A percentile compares a stretch with the other conserved stretches of the same genome.
These are phyloP conservation scores for Pipa parva DNA, from an alignment of 2,113 vertebrate genomes.

Conservation along the genomic window DNA sequence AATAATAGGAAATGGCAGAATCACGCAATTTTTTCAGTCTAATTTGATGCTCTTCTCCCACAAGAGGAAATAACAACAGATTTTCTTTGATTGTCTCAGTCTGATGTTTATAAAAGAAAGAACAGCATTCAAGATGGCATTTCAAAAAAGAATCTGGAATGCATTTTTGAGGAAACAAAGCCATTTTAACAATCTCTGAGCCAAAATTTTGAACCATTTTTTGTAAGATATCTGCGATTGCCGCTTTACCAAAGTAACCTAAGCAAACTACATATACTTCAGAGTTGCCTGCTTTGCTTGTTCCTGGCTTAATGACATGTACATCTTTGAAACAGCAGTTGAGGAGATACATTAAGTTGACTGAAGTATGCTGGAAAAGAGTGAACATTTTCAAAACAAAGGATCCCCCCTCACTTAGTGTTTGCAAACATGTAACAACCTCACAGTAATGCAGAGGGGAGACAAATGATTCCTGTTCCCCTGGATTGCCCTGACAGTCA, in stretches of 20 bases:
- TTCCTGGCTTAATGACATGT: conserved; percentile 87
- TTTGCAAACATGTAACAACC: conserved; percentile 74
- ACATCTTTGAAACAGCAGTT: conserved; percentile 82
- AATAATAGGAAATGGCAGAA: conserved; percentile 70
- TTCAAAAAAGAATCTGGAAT: conserved; percentile 79
- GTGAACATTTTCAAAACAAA: conserved; percentile 97
- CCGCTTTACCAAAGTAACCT: conserved; percentile 66
- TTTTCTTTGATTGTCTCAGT: conserved; percentile 86
- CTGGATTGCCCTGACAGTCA: conserved; percentile 92
- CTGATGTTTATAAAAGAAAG: conserved; percentile 78
- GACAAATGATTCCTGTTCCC: conserved; percentile 89
- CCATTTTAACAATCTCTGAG: conserved; percentile 59
- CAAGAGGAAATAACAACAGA: conserved; percentile 69
- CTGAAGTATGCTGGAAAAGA: conserved; percentile 84
- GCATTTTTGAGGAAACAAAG: conserved; percentile 68
- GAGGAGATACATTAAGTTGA: conserved; percentile 84
- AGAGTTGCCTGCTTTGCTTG: conserved; percentile 93
- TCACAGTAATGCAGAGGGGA: conserved; percentile 88
- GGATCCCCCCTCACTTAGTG: conserved; percentile 76
- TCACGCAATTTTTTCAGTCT: conserved; percentile 72
- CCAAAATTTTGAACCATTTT: conserved; percentile 83
- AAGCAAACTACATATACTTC: conserved; percentile 89
- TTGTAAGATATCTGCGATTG: conserved; percentile 68
- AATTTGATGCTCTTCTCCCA: conserved; percentile 60
- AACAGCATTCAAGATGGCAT: conserved; percentile 77